Evolutionary conservation across 2,888 invertebrate species (phyloP).

Genomic region (Oeneis ivallda): DNA sequence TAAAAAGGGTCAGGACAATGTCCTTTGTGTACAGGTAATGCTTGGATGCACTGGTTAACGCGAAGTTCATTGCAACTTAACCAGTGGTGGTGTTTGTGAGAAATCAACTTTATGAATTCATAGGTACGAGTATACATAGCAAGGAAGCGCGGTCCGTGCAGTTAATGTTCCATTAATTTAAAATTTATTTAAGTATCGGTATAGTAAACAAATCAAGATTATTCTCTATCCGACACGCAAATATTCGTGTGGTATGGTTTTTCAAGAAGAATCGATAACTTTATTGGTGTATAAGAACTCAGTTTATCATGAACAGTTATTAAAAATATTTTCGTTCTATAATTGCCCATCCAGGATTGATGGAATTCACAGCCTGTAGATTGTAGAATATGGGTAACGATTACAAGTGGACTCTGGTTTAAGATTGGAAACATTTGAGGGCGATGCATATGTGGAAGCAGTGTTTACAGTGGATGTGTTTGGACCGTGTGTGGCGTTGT

Average conservation of each 20-base stretch:
- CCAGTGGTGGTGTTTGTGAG: slow-evolving; percentile 20
- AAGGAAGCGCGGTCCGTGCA: slow-evolving; percentile 9
- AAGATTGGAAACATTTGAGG: neutral
- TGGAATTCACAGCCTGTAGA: neutral
- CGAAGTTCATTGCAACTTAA: neutral
- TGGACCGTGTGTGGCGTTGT: neutral
- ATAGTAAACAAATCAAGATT: neutral
- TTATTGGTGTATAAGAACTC: no score
- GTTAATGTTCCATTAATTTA: slow-evolving; percentile 25
- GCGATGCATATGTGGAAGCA: neutral
- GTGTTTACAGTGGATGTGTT: neutral
- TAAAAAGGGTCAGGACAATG: neutral
- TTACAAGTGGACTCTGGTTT: neutral
- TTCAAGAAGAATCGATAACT: no score
- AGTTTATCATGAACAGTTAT: neutral
- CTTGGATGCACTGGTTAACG: neutral
- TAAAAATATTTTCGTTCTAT: neutral
- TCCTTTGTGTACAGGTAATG: neutral
- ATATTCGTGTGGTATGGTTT: no score
- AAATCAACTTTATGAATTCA: slow-evolving; percentile 22
- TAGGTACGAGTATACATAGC: no score
- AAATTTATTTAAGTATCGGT: slow-evolving; percentile 15
- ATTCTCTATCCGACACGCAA: no score
- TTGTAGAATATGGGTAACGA: neutral
- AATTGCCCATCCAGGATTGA: no score